Evolutionary conservation across 2,113 vertebrate genomes (phyloP).

Genomic region (Boleophthalmus pectinirostris): DNA sequence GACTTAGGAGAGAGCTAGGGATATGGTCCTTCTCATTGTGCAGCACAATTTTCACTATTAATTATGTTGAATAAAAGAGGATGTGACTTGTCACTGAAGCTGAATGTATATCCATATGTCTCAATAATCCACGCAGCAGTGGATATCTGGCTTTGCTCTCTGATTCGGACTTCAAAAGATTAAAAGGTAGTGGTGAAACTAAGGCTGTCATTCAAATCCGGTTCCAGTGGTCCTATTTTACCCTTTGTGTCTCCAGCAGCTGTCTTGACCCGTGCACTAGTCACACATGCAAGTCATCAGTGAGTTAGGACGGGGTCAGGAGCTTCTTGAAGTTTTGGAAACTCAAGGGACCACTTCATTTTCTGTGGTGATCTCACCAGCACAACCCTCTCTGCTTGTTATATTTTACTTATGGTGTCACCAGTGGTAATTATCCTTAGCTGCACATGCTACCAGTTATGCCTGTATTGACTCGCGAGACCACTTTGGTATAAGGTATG

Average conservation of each 20-base stretch:
- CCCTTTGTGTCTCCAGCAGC: constrained; percentile 66
- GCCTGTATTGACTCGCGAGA: constrained; percentile 49
- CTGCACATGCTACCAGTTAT: constrained; percentile 77
- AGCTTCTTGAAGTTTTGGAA: constrained; percentile 78
- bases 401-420: constrained; percentile 79
- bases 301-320: constrained; percentile 75
- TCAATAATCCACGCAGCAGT: constrained; percentile 37
- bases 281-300: constrained; percentile 82
- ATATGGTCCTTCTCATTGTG: constrained; percentile 19
- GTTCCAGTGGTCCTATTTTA: constrained; percentile 47
- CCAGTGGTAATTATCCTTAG: constrained; percentile 74
- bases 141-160: constrained; percentile 29
- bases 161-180: constrained; percentile 54
- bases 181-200: constrained; percentile 28
- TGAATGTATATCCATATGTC: constrained; percentile 51
- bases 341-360: constrained; percentile 77
- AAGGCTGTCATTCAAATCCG: constrained; percentile 47
- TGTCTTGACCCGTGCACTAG: constrained; percentile 70
- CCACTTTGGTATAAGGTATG: constrained; percentile 30
- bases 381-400: constrained; percentile 74
- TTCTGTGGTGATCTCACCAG: constrained; percentile 73
- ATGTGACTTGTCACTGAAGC: constrained; percentile 18
- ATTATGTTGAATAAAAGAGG: constrained; percentile 45
- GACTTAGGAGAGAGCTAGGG: constrained; percentile 26
- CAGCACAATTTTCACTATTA: constrained; percentile 31